Conservation (phyloP, 2,113 vertebrate species). For the Rhynchomys soricoides region DNA sequence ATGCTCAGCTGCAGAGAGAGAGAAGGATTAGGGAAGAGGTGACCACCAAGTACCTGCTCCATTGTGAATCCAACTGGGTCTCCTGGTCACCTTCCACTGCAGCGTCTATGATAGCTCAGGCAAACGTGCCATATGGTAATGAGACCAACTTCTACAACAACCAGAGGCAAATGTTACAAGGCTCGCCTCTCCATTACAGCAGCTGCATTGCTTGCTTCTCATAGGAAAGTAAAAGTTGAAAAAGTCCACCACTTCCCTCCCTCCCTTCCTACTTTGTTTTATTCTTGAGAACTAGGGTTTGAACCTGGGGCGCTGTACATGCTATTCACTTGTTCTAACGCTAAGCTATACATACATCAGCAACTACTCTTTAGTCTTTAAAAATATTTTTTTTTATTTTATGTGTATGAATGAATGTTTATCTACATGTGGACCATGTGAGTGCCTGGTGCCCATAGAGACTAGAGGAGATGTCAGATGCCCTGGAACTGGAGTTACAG, state of each 20-base stretch:
- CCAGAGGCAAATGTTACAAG: neutral
- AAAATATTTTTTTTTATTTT: neutral
- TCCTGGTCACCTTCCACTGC: neutral
- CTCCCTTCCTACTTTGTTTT: neutral
- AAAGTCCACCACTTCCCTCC: neutral
- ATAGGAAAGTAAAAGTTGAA: neutral
- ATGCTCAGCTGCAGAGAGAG: conserved; percentile 89
- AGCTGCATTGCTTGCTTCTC: neutral
- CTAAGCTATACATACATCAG: neutral
- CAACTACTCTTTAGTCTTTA: neutral
- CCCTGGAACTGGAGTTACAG: neutral
- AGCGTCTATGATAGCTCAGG: neutral
- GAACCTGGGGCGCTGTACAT: neutral
- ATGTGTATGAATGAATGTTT: neutral
- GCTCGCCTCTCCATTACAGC: too few relatives aligned
- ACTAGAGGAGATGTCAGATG: neutral
- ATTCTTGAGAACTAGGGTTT: neutral
- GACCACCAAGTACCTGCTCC: neutral
- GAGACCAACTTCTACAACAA: neutral
- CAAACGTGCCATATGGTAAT: neutral
- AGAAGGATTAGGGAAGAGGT: neutral
- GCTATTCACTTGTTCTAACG: neutral
- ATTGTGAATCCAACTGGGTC: neutral
- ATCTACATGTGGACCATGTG: neutral
- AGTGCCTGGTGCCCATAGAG: neutral